Conservation (phyloP, 92 coral and sea anemone genomes). For the Bergia puertoricense region DNA sequence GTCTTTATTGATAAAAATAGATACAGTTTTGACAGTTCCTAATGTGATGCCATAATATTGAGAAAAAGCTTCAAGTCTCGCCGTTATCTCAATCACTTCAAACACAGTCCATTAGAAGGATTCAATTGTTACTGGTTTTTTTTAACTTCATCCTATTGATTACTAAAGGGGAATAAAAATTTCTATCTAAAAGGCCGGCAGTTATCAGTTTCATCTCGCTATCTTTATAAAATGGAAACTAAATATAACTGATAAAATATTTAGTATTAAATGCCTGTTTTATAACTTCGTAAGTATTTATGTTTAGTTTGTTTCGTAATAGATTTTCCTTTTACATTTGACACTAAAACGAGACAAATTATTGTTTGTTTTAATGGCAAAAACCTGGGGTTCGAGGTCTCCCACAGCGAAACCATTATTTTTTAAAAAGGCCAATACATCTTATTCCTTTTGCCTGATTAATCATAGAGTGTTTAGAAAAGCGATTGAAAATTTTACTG, state of each 20-base stretch:
- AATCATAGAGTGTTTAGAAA: neutral
- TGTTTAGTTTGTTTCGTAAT: neutral
- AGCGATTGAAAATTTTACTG: neutral
- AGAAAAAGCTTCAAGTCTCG: neutral
- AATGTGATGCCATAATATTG: neutral
- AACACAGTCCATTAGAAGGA: neutral
- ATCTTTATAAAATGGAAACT: too few species aligned
- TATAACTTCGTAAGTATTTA: neutral
- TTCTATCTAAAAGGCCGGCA: neutral
- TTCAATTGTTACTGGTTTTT: neutral
- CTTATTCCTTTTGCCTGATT: neutral
- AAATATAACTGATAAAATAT: neutral
- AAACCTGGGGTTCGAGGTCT: neutral
- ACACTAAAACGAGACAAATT: neutral
- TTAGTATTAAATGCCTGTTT: neutral
- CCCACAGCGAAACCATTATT: neutral
- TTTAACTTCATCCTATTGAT: neutral
- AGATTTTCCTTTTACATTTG: neutral
- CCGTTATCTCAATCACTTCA: neutral
- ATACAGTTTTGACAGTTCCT: neutral
- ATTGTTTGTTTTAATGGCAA: neutral
- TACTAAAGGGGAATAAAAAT: too few species aligned
- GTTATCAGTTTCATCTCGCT: neutral
- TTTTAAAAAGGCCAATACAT: neutral
- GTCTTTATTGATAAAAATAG: neutral